These are phyloP conservation scores for Pseudopleuronectes americanus DNA, from an alignment of 2,797 vertebrate species.

Conservation along the genomic window DNA sequence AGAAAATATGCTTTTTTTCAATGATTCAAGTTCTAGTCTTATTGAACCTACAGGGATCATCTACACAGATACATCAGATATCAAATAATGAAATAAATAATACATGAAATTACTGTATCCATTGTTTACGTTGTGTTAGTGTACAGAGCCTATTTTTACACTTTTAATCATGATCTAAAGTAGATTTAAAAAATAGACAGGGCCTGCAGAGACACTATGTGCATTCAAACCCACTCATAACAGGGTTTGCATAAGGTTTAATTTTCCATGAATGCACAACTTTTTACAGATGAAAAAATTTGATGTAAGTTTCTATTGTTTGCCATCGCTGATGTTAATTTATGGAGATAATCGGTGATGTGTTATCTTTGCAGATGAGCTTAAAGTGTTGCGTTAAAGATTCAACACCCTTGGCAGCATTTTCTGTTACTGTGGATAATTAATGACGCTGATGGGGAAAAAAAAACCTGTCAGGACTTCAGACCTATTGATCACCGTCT, in stretches of 20 bases:
- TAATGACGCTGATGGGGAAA: conserved; percentile 38
- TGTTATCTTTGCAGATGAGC: conserved; percentile 30
- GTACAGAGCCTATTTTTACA: neutral
- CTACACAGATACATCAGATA: no score
- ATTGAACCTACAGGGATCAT: no score
- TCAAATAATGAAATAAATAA: no score
- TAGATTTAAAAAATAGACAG: neutral
- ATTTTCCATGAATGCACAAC: no score
- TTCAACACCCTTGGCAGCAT: conserved; percentile 33
- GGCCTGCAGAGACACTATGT: neutral
- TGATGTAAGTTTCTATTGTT: conserved; percentile 20
- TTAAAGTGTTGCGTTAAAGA: conserved; percentile 27
- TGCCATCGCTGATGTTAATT: conserved; percentile 37
- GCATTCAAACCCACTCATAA: no score
- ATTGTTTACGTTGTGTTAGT: neutral
- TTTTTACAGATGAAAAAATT: neutral
- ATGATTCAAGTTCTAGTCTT: no score
- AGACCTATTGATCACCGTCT: conserved; percentile 57
- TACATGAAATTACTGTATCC: no score
- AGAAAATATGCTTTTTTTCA: no score
- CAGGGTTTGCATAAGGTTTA: no score
- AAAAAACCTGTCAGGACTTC: conserved; percentile 37
- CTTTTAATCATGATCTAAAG: neutral
- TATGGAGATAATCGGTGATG: conserved; percentile 33
- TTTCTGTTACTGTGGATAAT: conserved; percentile 50